phyloP scores from a whole-genome alignment of 1,140 invertebrate genomes.

The Saccostrea glomerata region DNA sequence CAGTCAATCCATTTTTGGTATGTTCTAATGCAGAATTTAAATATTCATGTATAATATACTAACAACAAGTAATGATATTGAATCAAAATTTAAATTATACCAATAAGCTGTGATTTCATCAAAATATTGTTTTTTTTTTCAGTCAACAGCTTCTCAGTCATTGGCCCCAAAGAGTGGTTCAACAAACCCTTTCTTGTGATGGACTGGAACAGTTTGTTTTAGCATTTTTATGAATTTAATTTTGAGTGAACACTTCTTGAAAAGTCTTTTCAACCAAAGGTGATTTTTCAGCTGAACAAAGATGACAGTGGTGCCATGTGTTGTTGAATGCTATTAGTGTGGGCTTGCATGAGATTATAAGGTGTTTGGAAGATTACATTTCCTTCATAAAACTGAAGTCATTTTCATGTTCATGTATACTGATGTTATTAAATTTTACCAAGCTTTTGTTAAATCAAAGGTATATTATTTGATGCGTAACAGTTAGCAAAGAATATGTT shows the following conservation, averaged over 20 bases:
- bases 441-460: no score
- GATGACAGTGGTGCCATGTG: conserved; percentile 19
- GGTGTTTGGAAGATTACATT: neutral
- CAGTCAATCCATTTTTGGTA: conserved; percentile 44
- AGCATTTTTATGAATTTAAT: conserved; percentile 1
- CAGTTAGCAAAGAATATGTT: no score
- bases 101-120: neutral
- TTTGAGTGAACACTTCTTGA: conserved; percentile 3
- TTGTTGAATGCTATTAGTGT: neutral
- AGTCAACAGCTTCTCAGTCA: conserved; percentile 71
- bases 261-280: conserved; percentile 24
- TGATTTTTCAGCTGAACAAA: conserved; percentile 20
- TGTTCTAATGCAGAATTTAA: neutral
- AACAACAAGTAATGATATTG: no score
- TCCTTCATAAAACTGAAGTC: neutral
- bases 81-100: no score
- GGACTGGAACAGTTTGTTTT: conserved; percentile 35
- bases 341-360: neutral
- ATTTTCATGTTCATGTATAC: neutral
- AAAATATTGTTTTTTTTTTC: conserved; percentile 53
- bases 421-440: no score
- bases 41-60: no score
- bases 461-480: no score
- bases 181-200: conserved; percentile 77
- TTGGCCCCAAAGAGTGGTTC: conserved; percentile 68